Percentiles rank a stretch among this genome's conserved stretches.
Conservation (phyloP, 2,888 invertebrate genomes). For the Ornithoptera alexandrae region DNA sequence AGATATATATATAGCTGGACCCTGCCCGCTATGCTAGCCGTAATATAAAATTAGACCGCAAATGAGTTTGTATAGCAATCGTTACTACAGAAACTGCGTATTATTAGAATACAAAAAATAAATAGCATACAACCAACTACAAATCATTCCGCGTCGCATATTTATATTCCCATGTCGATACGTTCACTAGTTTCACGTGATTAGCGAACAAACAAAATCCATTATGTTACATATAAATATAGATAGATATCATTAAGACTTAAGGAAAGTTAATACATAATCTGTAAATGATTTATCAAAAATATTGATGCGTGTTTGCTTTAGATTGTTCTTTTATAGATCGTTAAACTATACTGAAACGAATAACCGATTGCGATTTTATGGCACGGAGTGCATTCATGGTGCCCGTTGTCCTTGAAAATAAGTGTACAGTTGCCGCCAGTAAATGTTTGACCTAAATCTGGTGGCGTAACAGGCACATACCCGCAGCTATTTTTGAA, state of each 20-base stretch:
- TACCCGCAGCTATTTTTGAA: constrained; percentile 62
- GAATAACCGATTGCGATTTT: constrained; percentile 12
- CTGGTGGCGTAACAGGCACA: constrained; percentile 47
- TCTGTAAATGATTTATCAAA: not conserved
- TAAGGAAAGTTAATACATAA: not conserved
- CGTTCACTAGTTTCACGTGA: too few species aligned
- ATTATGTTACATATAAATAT: too few species aligned
- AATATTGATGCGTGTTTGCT: not conserved
- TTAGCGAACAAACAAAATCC: too few species aligned
- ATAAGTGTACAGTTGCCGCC: constrained; percentile 61
- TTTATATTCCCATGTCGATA: too few species aligned
- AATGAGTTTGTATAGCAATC: too few species aligned
- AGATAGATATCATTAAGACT: not conserved
- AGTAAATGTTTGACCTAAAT: constrained; percentile 75
- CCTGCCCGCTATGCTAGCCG: too few species aligned
- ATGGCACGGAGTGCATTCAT: constrained; percentile 1
- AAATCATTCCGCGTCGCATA: too few species aligned
- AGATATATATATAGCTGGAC: too few species aligned
- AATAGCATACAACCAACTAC: too few species aligned
- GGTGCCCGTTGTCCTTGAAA: constrained; percentile 57
- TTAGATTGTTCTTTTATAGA: not conserved
- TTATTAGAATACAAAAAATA: too few species aligned
- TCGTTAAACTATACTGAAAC: constrained; percentile 8
- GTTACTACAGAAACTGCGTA: too few species aligned
- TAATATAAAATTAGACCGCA: too few species aligned